These are phyloP conservation scores for Buathra laborator DNA, from an alignment of 2,888 invertebrate species.

Conservation along the genomic window DNA sequence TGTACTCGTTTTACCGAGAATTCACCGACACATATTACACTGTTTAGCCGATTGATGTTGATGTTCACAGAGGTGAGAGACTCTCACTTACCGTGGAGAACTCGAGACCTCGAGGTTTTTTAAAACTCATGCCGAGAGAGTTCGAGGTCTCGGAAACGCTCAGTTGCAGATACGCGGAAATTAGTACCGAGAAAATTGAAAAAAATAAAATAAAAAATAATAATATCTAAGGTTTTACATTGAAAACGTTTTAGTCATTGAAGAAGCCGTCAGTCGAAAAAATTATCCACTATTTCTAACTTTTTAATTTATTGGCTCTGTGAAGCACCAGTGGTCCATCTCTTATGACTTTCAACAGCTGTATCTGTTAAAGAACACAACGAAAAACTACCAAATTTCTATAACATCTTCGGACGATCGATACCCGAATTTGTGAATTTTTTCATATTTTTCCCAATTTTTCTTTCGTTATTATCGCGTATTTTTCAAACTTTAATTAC, in stretches of 20 bases:
- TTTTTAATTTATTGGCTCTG: too few relatives aligned
- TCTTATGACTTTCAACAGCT: too few relatives aligned
- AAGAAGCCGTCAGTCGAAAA: background rate
- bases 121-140: background rate
- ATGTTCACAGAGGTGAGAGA: slow-evolving; percentile 30
- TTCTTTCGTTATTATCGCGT: too few relatives aligned
- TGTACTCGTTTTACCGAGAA: slow-evolving; percentile 58
- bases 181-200: background rate
- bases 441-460: background rate
- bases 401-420: background rate
- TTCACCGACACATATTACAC: slow-evolving; percentile 54
- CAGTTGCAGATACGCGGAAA: background rate
- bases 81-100: slow-evolving; percentile 22
- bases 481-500: too few relatives aligned
- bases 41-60: slow-evolving; percentile 51
- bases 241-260: background rate
- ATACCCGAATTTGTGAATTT: background rate
- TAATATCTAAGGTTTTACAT: background rate
- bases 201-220: slow-evolving; percentile 11
- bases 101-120: background rate
- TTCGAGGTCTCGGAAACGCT: slow-evolving; percentile 6
- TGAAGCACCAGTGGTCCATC: too few relatives aligned
- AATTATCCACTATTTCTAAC: too few relatives aligned
- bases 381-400: background rate
- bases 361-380: background rate